A percentile compares a stretch with the other conserved stretches of the same genome.
Conservation (phyloP, 1,140 invertebrate genomes). For the Doryteuthis pealeii region DNA sequence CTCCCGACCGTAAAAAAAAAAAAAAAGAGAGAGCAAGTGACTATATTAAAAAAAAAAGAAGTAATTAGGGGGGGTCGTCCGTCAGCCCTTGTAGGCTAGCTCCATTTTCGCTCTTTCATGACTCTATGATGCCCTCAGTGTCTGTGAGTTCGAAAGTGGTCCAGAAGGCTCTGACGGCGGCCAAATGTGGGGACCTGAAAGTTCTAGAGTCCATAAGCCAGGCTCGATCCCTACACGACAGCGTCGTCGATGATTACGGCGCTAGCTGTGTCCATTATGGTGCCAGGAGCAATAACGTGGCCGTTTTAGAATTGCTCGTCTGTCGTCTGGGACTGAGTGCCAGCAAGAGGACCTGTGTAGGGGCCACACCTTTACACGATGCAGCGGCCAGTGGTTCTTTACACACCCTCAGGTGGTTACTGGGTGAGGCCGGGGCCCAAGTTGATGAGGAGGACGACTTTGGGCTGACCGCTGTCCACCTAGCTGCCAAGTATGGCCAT, state of each 20-base stretch:
- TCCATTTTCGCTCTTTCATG: too few relatives aligned
- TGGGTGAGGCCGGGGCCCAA: constrained; percentile 48
- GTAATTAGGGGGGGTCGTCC: too few relatives aligned
- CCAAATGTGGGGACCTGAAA: constrained; percentile 28
- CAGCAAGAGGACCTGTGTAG: constrained; percentile 46
- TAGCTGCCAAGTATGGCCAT: constrained; percentile 63
- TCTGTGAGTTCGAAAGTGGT: constrained; percentile 16
- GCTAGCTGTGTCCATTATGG: constrained; percentile 61
- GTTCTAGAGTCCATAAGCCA: constrained; percentile 17
- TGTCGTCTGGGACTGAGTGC: constrained; percentile 42
- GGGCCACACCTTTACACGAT: constrained; percentile 60
- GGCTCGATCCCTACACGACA: constrained; percentile 24
- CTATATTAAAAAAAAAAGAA: too few relatives aligned
- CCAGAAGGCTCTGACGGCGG: constrained; percentile 19
- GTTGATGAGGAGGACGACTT: constrained; percentile 58
- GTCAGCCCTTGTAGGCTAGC: too few relatives aligned
- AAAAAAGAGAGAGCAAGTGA: too few relatives aligned
- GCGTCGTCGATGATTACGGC: constrained; percentile 47
- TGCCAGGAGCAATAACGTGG: constrained; percentile 53
- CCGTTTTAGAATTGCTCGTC: constrained; percentile 54
- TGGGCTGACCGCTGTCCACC: constrained; percentile 59
- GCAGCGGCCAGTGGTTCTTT: constrained; percentile 60
- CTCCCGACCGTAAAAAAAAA: too few relatives aligned
- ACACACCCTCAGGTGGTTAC: constrained; percentile 57
- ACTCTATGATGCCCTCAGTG: neutral